Evolutionary conservation across 2,113 vertebrate genomes (phyloP), one percentile per base, ranked within the genome.

Genomic region (Maccullochella peelii): DNA sequence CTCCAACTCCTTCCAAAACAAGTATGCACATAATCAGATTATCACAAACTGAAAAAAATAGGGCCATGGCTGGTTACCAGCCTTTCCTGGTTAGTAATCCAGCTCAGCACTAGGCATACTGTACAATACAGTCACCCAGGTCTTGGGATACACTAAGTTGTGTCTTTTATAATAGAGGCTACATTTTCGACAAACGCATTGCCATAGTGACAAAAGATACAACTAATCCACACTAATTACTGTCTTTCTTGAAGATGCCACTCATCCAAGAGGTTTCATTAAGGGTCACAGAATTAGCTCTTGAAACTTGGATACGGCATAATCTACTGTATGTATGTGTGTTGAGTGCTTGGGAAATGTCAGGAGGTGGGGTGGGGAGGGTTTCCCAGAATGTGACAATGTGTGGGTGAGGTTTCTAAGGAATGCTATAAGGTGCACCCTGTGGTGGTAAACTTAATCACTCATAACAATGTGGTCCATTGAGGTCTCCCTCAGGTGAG

Each of bases 381-480:
- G 23, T 62, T 84, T 80, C 72, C 47, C 58, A 54, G 40, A 67
- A 72, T 72, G 58, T 2, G 0, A 7, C 25, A 38, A 6, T 20
- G 7, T 59, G n/a, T 52, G 71, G 47, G 61, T 67, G 70, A 75
- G 5, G 42, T 58, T 58, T 58, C 27, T 33, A 7, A 20, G 10
- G 38, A 65, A 73, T 57, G 49, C 47, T 50, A 30, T 40, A 2
- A 63, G 78, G 3, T 15, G 82, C 63, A 36, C 38, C 66, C 69
- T 47, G 61, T 62, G 61, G 47, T 25, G 40, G 11, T 16, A 18
- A 36, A 63, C 2, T 5, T 44, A 36, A 30, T 57, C 49, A 40
- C 12, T 25, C 21, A 6, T 16, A 12, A 61, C 86, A 69, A n/a
- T n/a, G 61, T 57, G 49, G 21, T 42, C 52, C 76, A 27, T 6